Base-by-base conservation (phyloP, 1,140 invertebrate species). In the Dufourea novaeangliae region DNA sequence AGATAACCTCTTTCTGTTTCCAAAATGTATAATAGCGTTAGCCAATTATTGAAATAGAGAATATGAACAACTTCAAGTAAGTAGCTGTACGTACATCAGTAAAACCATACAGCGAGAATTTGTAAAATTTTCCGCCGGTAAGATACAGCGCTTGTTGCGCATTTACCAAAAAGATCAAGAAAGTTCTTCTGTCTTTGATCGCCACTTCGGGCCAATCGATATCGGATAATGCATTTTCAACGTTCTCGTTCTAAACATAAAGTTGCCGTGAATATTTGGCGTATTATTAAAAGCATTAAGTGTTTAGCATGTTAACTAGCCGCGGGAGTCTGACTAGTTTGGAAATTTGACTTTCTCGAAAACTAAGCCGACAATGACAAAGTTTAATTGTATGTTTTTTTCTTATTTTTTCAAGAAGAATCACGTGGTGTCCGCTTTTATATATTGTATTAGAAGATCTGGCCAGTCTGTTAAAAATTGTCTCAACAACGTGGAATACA, bases 61-160 rank as follows among this genome's bases (percentile, higher is more conserved):
- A 37, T 37, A 37, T 37, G n/a, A 56, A 29, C 2, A 4, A 11
- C 1, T 56, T 5, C 17, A 56, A 22, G 46, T 2, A n/a, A 22
- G 8, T 8, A 22, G 8, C 32, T 8, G 32, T 39, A 69, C 83
- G 82, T n/a, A 89, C 89, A 2, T 62, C 72, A 8, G 83, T 87
- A 5, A 87, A 83, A n/a, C 71, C 83, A 2, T 7, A 25, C 10
- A 89, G 56, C 29, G 82, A 86, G 46, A 89, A 88, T 0, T n/a
- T 46, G 1, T 25, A 64, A 62, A 89, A 86, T 79, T 87, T 85
- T 8, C 87, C 89, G 41, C 80, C 82, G 14, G 79, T 87, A 5
- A 90, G n/a, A 12, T 52, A 22, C 12, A 88, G 14, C 1, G 82
- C 68, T 68, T 69, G 79, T 12, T 86, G 86, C 0, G 82, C 50